Evolutionary conservation across 2,888 invertebrate species (phyloP), one percentile per base, ranked within the genome.

Genomic region (Agonopterix alstromeriana): DNA sequence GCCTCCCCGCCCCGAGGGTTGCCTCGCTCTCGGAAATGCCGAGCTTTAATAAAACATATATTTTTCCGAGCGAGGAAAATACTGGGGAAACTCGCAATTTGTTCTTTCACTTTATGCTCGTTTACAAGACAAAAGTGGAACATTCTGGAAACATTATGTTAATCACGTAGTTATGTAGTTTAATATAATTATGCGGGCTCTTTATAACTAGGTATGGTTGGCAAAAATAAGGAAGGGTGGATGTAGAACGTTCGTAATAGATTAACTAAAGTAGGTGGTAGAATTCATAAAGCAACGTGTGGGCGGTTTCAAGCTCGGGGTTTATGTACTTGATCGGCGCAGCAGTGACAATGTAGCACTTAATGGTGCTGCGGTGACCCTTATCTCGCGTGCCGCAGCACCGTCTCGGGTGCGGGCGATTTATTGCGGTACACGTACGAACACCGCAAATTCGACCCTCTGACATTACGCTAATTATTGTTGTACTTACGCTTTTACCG

Each of bases 1-100:
- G 60, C 74, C 80, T 63, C 67, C 67, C 75, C 67, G 70, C 66
- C 75, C 75, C 73, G 80, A 79, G 85, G 85, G 83, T 72, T 77
- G 79, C 82, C 73, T 70, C 77, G 84, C 84, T 85, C 87, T 87
- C 85, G 88, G 87, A 88, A 88, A 88, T 84, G 86, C 87, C 86
- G 86, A 87, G 88, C 88, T 87, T 88, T 88, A 88, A 88, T 88
- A 88, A 88, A 88, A 88, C 88, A 88, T 88, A 87, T 86, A 88
- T 88, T 88, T 87, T 87, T 87, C 86, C 85, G 84, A 87, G 86
- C 88, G 87, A 82, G 86, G 86, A 87, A 88, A 88, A 87, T 87
- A 85, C 87, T 85, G 87, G 85, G 86, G 87, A 87, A 87, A 86
- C 86, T 88, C 86, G 85, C 86, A 87, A 88, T 88, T 88, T 88